phyloP scores from a whole-genome alignment of 1,140 invertebrate species.

The Steinernema feltiae region DNA sequence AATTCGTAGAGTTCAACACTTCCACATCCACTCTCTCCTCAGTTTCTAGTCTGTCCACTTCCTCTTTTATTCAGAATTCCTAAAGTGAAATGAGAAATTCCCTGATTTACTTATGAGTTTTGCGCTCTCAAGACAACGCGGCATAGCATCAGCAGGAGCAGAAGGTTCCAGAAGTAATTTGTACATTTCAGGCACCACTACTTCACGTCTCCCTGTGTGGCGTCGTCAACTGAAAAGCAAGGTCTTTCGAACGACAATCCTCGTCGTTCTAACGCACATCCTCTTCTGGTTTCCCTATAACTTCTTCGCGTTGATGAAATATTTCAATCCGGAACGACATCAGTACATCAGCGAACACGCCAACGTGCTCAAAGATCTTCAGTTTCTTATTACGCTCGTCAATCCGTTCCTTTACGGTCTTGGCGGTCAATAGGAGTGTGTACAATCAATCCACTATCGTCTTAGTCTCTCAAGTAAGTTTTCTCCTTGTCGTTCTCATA shows the following conservation, averaged over 20 bases:
- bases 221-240: slow-evolving; percentile 43
- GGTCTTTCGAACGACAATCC: slow-evolving; percentile 51
- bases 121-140: too few relatives aligned
- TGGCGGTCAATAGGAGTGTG: background rate
- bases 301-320: slow-evolving; percentile 48
- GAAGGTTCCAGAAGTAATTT: background rate
- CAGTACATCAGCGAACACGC: slow-evolving; percentile 40
- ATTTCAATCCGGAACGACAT: slow-evolving; percentile 40
- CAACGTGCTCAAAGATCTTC: slow-evolving; percentile 55
- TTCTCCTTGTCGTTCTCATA: background rate
- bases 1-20: too few relatives aligned
- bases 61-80: too few relatives aligned
- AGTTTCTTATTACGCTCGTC: slow-evolving; percentile 54
- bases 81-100: too few relatives aligned
- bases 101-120: too few relatives aligned
- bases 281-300: slow-evolving; percentile 56
- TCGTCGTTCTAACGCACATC: slow-evolving; percentile 50
- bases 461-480: background rate
- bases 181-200: background rate
- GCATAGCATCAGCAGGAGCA: too few relatives aligned
- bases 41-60: too few relatives aligned
- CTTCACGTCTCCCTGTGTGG: slow-evolving; percentile 38
- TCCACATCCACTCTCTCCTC: too few relatives aligned
- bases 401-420: slow-evolving; percentile 56
- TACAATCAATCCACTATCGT: background rate